Evolutionary conservation across 1,140 invertebrate genomes (phyloP), one percentile per base, ranked within the genome.

Genomic region (Hypsibius dujardini): DNA sequence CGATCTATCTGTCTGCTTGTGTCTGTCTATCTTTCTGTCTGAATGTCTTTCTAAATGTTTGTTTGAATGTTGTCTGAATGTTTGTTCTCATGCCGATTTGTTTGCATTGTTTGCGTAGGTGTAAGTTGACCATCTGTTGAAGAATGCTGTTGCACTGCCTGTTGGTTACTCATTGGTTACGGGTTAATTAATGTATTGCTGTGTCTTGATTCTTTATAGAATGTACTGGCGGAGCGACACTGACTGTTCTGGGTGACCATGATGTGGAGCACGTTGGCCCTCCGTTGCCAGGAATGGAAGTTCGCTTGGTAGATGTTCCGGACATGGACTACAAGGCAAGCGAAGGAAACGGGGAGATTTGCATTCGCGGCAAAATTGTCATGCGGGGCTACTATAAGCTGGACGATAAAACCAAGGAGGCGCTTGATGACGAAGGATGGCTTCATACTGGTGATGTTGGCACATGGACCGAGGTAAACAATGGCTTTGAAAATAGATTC

Each of bases 321-420:
- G 81, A 82, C 28, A 79, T 82, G 77, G 77, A 79, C 70, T 98
- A 97, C 78, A 95, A 84, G 81, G 88, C 93, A 71, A 82, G 84
- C 74, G 87, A 89, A 76, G 88, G 88, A 73, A 88, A 90, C 76
- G 88, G 89, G 50, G 50, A 72, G 70, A 72, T 80, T 1, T 78
- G 77, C 72, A 77, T 80, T 75, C 72, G 71, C 70, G 80, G 80
- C 1, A 74, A 79, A 2, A 76, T 80, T 74, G 75, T 81, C n/a
- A 79, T 81, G 72, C 80, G 80, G 79, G 80, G 80, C 28, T 81
- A 81, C 73, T 71, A 80, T 45, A 76, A 78, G 50, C 74, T 76
- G 1, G 74, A 75, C 69, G 78, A 78, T 45, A 79, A 81, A 72
- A 81, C 78, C 1, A 74, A 73, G 56, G 78, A 80, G 72, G 72